These are phyloP conservation scores for Lottia gigantea DNA, from an alignment of 2,888 invertebrate species.

Conservation along the genomic window DNA sequence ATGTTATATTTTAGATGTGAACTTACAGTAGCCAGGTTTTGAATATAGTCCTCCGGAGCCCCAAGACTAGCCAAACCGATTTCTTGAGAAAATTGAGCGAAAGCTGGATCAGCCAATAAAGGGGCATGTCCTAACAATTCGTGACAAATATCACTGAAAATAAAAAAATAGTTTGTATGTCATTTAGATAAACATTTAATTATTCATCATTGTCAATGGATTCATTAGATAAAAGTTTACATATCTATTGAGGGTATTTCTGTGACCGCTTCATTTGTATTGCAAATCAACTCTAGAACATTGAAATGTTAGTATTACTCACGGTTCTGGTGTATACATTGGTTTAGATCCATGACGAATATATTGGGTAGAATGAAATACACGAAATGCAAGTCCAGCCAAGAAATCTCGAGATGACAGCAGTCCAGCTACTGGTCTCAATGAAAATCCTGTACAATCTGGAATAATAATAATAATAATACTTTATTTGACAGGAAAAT, in stretches of 20 bases:
- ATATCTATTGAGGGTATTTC: no score
- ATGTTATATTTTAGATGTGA: no score
- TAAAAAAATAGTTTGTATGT: no score
- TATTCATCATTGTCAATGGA: no score
- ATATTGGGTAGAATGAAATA: conserved; percentile 90
- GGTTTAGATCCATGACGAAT: conserved; percentile 96
- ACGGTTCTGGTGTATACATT: conserved; percentile 99
- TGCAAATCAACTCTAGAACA: no score
- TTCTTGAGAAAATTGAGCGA: conserved; percentile 99
- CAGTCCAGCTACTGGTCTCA: conserved; percentile 92
- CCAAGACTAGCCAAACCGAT: conserved; percentile 98
- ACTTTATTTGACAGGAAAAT: no score
- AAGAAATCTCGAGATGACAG: conserved; percentile 84
- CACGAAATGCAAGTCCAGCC: conserved; percentile 82
- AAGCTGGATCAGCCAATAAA: conserved; percentile 93
- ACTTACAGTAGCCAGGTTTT: conserved; percentile 96
- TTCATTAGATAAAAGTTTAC: no score
- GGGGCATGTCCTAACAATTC: conserved; percentile 99
- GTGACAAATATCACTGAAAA: conserved; percentile 75
- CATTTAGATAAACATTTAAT: no score
- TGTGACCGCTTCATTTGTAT: no score
- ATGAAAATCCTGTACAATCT: conserved; percentile 87
- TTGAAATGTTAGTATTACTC: conserved; percentile 59
- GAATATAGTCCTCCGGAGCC: conserved; percentile 96
- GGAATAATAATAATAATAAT: conserved; percentile 35